Evolutionary conservation across 2,113 vertebrate species (phyloP), one percentile per base, ranked within the genome.

Genomic region (Oostethus manadensis): DNA sequence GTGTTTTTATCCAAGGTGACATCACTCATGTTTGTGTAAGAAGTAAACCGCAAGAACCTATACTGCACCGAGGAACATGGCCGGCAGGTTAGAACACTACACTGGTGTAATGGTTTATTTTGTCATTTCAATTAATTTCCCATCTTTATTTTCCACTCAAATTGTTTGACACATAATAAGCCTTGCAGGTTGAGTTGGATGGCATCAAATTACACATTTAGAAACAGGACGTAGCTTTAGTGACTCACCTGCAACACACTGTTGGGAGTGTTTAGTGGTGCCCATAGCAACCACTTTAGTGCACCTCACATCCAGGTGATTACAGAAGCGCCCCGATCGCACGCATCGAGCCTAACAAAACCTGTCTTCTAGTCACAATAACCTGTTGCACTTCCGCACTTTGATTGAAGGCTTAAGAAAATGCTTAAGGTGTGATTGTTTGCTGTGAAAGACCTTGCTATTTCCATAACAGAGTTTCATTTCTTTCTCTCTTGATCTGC

Each of bases 251-350:
- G 3, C 23, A 58, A 21, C 43, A 26, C 46, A 29, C 20, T 0
- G 33, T 11, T 62, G 65, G 76, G 74, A 65, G 74, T 81, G 76
- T 70, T 82, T 70, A 62, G 77, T 77, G 79, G 44, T 74, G 50
- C 72, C 73, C 74, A 70, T 78, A 60, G 77, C 74, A 77, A 82
- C 75, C 66, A 56, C 74, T 73, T 68, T 51, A 40, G 42, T 15
- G 10, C 33, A 42, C 14, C 62, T 55, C 6, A 0, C 20, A 11
- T 35, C 38, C 46, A 42, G 57, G 67, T 66, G 22, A 71, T 56
- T 60, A 55, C 60, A 47, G 72, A 64, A 75, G 60, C 61, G 33
- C n/a, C 22, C 11, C 51, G 51, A 77, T 74, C 64, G 68, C 71
- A 78, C 29, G 29, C n/a, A 70, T 20, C 13, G 3, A n/a, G n/a